phyloP scores from a whole-genome alignment of 30 jellyfish, hydroid and myxozoan species.

The Mastigias papua region DNA sequence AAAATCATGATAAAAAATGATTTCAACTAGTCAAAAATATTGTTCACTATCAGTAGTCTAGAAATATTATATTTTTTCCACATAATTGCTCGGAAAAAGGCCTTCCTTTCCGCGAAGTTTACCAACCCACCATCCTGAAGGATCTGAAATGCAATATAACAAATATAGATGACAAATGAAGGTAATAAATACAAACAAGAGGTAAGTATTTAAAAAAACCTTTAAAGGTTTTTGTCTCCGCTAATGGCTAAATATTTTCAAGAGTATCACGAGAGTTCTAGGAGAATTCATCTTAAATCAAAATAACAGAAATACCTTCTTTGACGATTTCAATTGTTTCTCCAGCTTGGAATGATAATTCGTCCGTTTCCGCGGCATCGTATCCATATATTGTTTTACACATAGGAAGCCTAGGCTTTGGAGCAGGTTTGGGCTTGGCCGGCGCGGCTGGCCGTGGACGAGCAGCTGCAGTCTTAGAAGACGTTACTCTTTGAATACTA shows the following conservation, averaged over 20 bases:
- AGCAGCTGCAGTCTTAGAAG: constrained; percentile 76
- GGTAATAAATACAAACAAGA: too few species aligned
- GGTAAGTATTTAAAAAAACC: too few species aligned
- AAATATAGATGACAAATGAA: too few species aligned
- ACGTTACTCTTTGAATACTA: constrained; percentile 80
- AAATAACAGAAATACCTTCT: constrained; percentile 76
- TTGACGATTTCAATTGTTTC: constrained; percentile 87
- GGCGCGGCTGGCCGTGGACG: constrained; percentile 92
- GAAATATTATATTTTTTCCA: constrained; percentile 76
- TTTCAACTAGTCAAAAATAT: too few species aligned
- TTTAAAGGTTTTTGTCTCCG: too few species aligned
- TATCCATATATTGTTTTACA: constrained; percentile 83
- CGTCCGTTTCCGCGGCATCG: constrained; percentile 99
- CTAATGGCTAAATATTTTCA: too few species aligned
- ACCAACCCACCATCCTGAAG: constrained; percentile 99
- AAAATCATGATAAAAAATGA: too few species aligned
- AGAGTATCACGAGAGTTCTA: too few species aligned
- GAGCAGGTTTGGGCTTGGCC: constrained; percentile 92
- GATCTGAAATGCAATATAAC: constrained; percentile 87
- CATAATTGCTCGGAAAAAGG: constrained; percentile 94
- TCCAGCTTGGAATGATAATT: constrained; percentile 84
- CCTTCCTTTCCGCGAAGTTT: constrained; percentile 93
- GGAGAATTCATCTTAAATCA: background rate
- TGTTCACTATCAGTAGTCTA: background rate
- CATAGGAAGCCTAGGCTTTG: constrained; percentile 91